Conservation (phyloP, 2,888 invertebrate species). For the Priapulus caudatus region DNA sequence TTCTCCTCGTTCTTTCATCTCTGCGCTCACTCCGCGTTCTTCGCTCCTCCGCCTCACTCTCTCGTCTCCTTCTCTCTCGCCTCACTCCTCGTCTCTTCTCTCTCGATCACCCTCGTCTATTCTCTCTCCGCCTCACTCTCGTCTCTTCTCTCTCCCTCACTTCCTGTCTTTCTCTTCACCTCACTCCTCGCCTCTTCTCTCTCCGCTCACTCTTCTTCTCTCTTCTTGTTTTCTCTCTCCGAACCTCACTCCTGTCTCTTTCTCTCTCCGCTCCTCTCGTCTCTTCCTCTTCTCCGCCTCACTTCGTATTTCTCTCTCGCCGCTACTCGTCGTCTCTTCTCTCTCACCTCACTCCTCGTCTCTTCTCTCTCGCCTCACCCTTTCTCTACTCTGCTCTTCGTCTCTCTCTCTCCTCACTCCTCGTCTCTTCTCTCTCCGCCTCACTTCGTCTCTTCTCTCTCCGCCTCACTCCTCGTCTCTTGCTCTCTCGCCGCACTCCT, state of each 20-base stretch:
- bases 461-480: neutral
- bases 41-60: too few relatives aligned
- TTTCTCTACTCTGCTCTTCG: neutral
- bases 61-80: too few relatives aligned
- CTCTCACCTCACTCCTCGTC: neutral
- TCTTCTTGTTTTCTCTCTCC: neutral
- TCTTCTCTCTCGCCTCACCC: neutral
- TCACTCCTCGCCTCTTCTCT: too few relatives aligned
- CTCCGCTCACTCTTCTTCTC: too few relatives aligned
- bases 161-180: too few relatives aligned
- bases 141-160: too few relatives aligned
- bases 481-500: neutral
- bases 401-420: slow-evolving; percentile 1
- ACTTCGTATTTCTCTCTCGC: neutral
- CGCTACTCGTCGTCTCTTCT: neutral
- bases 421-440: neutral
- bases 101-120: too few relatives aligned
- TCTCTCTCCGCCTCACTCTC: too few relatives aligned
- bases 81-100: too few relatives aligned
- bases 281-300: neutral
- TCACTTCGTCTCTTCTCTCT: neutral
- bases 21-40: too few relatives aligned
- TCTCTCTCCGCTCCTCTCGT: neutral
- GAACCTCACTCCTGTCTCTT: neutral
- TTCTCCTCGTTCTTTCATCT: too few relatives aligned